Percentiles rank a stretch among this genome's conserved stretches.
phyloP scores from a whole-genome alignment of 2,888 invertebrate genomes.

The Erebia epiphron region DNA sequence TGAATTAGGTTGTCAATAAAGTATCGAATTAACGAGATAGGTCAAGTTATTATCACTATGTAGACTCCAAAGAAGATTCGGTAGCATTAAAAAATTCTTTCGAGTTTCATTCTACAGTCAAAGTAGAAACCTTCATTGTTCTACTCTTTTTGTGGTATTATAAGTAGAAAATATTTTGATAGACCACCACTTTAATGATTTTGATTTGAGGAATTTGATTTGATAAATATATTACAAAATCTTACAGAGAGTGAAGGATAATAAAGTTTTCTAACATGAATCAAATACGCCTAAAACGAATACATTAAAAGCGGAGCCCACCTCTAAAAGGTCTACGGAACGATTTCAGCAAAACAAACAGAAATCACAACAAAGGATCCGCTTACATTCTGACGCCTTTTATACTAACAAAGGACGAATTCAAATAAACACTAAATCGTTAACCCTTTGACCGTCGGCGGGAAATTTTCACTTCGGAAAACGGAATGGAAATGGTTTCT shows the following conservation, averaged over 20 bases:
- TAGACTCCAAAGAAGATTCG: neutral
- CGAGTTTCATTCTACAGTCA: too few relatives aligned
- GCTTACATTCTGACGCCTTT: slow-evolving; percentile 80
- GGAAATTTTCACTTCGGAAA: slow-evolving; percentile 80
- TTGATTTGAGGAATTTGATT: too few relatives aligned
- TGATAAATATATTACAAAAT: neutral
- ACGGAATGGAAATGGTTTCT: slow-evolving; percentile 78
- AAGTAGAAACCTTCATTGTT: too few relatives aligned
- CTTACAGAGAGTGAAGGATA: neutral
- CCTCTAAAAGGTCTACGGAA: slow-evolving; percentile 31
- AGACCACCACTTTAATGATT: too few relatives aligned
- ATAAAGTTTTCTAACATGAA: slow-evolving; percentile 12
- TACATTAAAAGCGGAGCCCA: slow-evolving; percentile 26
- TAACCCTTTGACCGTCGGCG: slow-evolving; percentile 81
- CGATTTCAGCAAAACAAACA: slow-evolving; percentile 51
- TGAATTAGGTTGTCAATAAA: slow-evolving; percentile 12
- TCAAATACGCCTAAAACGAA: slow-evolving; percentile 16
- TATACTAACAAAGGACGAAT: slow-evolving; percentile 80
- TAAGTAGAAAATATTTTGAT: too few relatives aligned
- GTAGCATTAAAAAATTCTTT: neutral
- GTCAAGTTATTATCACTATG: neutral
- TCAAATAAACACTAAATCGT: slow-evolving; percentile 81
- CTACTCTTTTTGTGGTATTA: too few relatives aligned
- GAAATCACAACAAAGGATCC: slow-evolving; percentile 77
- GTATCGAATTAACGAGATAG: slow-evolving; percentile 6